Evolutionary conservation across 2,113 vertebrate genomes (phyloP).

Genomic region (Eurystomus gularis): DNA sequence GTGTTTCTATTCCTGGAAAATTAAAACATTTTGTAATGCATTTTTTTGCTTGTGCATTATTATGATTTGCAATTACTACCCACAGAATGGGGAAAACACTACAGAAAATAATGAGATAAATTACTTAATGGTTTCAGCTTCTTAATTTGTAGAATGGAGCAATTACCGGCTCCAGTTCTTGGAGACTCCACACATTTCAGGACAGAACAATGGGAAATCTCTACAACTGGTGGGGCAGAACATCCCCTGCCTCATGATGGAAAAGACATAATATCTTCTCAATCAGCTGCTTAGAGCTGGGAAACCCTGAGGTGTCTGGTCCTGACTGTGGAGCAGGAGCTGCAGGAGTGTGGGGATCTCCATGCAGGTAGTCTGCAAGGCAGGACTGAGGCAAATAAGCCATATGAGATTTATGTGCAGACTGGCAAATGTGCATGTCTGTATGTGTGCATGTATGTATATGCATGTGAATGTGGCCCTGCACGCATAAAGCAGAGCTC

Average conservation of each 20-base stretch:
- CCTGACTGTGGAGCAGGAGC: not conserved
- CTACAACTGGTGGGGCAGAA: not conserved
- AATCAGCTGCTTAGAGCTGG: not conserved
- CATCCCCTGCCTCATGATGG: not conserved
- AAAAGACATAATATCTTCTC: not conserved
- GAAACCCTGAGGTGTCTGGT: not conserved
- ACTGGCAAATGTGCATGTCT: accelerated
- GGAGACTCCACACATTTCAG: not conserved
- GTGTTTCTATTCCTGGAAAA: not conserved
- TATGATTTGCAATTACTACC: not conserved
- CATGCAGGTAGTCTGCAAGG: not conserved
- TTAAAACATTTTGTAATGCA: not conserved
- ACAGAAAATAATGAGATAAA: not conserved
- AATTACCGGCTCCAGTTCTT: constrained; percentile 38
- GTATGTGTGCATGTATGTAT: not conserved
- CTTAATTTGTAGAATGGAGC: constrained; percentile 25
- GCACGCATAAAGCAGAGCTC: not conserved
- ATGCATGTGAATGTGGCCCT: not conserved
- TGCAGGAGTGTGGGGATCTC: not conserved
- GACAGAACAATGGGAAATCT: not conserved
- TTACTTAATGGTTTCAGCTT: constrained; percentile 18
- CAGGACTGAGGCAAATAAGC: not conserved
- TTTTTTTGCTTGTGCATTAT: not conserved
- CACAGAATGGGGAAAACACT: not conserved
- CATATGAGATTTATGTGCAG: not conserved